phyloP scores from a whole-genome alignment of 2,797 vertebrate genomes.

The Ataeniobius toweri region DNA sequence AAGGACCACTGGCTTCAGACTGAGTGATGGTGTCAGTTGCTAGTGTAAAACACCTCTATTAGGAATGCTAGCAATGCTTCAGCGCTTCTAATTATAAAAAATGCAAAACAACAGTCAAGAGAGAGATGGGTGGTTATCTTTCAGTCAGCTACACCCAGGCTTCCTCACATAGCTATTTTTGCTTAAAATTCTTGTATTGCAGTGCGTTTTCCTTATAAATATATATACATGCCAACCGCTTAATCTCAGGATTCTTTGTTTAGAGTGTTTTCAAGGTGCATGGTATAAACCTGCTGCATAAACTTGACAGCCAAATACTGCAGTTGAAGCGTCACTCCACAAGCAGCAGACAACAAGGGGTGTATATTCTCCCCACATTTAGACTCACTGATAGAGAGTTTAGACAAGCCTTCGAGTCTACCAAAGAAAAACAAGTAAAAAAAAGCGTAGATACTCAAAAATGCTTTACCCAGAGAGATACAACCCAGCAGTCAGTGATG shows the following conservation, averaged over 20 bases:
- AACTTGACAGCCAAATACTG: constrained; percentile 11
- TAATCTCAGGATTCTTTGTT: neutral
- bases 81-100: constrained; percentile 76
- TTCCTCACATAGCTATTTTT: constrained; percentile 40
- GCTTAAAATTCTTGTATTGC: constrained; percentile 6
- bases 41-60: constrained; percentile 79
- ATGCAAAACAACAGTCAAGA: constrained; percentile 78
- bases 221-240: neutral
- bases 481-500: constrained; percentile 49
- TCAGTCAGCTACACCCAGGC: constrained; percentile 38
- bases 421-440: constrained; percentile 22
- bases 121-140: constrained; percentile 51
- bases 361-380: constrained; percentile 41
- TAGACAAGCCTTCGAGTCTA: constrained; percentile 46
- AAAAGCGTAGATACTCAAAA: constrained; percentile 32
- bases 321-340: neutral
- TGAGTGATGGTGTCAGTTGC: constrained; percentile 77
- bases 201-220: neutral
- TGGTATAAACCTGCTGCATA: constrained; percentile 18
- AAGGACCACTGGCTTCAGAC: constrained; percentile 67
- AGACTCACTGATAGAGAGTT: constrained; percentile 43
- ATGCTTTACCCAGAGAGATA: constrained; percentile 48
- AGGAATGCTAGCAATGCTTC: constrained; percentile 71
- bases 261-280: constrained; percentile 5
- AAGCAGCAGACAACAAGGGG: constrained; percentile 18